A percentile compares a stretch with the other conserved stretches of the same genome.
Evolutionary conservation across 2,888 invertebrate species (phyloP).

Genomic region (Drosophila monieri): DNA sequence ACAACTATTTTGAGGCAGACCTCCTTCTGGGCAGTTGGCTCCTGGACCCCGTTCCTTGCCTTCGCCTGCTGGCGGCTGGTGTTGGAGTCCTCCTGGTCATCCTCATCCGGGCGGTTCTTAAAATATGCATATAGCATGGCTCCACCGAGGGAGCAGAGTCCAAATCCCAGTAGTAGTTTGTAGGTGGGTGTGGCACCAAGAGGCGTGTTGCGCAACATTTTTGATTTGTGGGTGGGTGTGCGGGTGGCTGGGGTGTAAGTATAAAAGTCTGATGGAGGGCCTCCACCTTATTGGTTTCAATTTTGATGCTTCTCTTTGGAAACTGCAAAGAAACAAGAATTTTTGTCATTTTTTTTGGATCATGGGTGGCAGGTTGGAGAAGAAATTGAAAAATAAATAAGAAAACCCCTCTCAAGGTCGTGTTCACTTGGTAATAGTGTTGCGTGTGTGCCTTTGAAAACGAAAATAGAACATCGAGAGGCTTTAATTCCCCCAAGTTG

Average conservation of each 20-base stretch:
- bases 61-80: not conserved
- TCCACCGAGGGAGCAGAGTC: slow-evolving; percentile 88
- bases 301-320: slow-evolving; percentile 2
- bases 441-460: slow-evolving; percentile 31
- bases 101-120: slow-evolving; percentile 87
- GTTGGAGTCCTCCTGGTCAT: slow-evolving; percentile 58
- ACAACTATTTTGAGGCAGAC: slow-evolving; percentile 86
- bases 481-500: slow-evolving; percentile 24
- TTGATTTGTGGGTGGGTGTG: not conserved
- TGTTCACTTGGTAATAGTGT: slow-evolving; percentile 19
- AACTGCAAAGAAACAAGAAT: not conserved
- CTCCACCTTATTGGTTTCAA: not conserved
- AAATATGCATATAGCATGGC: slow-evolving; percentile 88
- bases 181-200: slow-evolving; percentile 82
- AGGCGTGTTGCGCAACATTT: slow-evolving; percentile 79
- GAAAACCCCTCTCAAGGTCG: slow-evolving; percentile 13
- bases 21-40: slow-evolving; percentile 70
- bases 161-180: slow-evolving; percentile 87
- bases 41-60: slow-evolving; percentile 20
- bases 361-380: not conserved
- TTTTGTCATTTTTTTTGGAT: no score
- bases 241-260: not conserved
- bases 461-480: slow-evolving; percentile 37
- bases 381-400: slow-evolving; percentile 24
- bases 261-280: not conserved